A percentile compares a stretch with the other conserved stretches of the same genome.
Evolutionary conservation across 2,888 invertebrate species (phyloP).

Genomic region (Trachelus tabidus): DNA sequence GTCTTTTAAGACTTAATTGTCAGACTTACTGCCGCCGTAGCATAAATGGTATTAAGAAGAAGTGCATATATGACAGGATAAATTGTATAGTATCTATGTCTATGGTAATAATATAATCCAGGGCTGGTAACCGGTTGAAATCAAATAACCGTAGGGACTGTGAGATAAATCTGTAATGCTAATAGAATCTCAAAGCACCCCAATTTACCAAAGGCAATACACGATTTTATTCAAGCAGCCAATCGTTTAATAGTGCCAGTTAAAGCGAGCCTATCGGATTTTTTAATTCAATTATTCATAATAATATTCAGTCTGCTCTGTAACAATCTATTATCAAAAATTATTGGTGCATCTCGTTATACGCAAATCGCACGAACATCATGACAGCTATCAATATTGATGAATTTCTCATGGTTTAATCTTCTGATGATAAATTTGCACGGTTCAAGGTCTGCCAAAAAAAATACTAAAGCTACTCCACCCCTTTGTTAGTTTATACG

Average conservation of each 20-base stretch:
- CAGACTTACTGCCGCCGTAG: background rate
- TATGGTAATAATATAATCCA: slow-evolving; percentile 6
- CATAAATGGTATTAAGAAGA: background rate
- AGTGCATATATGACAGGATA: background rate
- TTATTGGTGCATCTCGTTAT: slow-evolving; percentile 5
- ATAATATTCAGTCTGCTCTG: slow-evolving; percentile 11
- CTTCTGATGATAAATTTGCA: slow-evolving; percentile 21
- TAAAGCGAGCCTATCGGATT: slow-evolving; percentile 10
- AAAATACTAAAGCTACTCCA: slow-evolving; percentile 38
- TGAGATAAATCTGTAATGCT: slow-evolving; percentile 22
- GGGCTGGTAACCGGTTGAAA: slow-evolving; percentile 15
- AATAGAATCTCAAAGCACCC: slow-evolving; percentile 20
- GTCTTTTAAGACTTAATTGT: background rate
- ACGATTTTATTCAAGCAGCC: slow-evolving; percentile 13
- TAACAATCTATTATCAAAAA: slow-evolving; percentile 14
- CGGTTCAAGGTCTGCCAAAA: slow-evolving; percentile 25
- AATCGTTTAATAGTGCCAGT: slow-evolving; percentile 10
- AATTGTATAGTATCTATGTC: background rate
- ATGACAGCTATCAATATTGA: background rate
- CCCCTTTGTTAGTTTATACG: slow-evolving; percentile 50
- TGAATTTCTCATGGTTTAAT: background rate
- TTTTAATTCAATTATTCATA: slow-evolving; percentile 21
- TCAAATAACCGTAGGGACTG: slow-evolving; percentile 21
- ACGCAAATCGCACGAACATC: background rate
- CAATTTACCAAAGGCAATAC: slow-evolving; percentile 21